Percentiles rank a stretch among this genome's conserved stretches.
phyloP scores from a whole-genome alignment of 2,888 invertebrate genomes.

The Griposia aprilina region DNA sequence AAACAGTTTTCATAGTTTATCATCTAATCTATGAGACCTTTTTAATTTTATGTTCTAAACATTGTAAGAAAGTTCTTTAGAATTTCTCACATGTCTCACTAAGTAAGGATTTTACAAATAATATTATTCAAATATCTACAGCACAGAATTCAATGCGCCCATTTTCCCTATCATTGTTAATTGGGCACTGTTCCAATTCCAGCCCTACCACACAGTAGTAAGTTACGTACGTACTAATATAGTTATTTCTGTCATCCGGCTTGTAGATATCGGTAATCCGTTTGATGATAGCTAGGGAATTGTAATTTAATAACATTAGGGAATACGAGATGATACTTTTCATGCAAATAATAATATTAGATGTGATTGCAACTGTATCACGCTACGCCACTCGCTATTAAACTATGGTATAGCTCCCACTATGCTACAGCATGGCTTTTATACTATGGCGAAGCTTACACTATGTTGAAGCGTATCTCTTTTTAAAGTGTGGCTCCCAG shows the following conservation, averaged over 20 bases:
- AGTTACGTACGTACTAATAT: not conserved
- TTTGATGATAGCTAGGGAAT: not conserved
- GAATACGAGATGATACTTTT: too few relatives aligned
- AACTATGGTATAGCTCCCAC: not conserved
- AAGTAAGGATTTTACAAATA: not conserved
- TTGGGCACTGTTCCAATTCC: conserved; percentile 50
- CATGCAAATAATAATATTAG: not conserved
- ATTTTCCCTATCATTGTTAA: conserved; percentile 30
- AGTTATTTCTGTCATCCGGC: conserved; percentile 14
- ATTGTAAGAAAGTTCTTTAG: not conserved
- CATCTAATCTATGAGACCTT: too few relatives aligned
- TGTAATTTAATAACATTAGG: not conserved
- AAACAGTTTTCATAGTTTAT: not conserved
- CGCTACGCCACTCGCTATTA: not conserved
- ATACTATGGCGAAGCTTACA: not conserved
- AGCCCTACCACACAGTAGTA: not conserved
- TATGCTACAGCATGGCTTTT: too few relatives aligned
- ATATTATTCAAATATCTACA: conserved; percentile 8
- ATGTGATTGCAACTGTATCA: not conserved
- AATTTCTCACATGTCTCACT: not conserved
- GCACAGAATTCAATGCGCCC: conserved; percentile 17
- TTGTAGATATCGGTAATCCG: conserved; percentile 6
- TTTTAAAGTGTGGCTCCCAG: not conserved
- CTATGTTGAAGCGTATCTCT: not conserved
- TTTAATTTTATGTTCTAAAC: not conserved